Conservation (phyloP, 2,113 vertebrate genomes). For the Chaetodon trifascialis region DNA sequence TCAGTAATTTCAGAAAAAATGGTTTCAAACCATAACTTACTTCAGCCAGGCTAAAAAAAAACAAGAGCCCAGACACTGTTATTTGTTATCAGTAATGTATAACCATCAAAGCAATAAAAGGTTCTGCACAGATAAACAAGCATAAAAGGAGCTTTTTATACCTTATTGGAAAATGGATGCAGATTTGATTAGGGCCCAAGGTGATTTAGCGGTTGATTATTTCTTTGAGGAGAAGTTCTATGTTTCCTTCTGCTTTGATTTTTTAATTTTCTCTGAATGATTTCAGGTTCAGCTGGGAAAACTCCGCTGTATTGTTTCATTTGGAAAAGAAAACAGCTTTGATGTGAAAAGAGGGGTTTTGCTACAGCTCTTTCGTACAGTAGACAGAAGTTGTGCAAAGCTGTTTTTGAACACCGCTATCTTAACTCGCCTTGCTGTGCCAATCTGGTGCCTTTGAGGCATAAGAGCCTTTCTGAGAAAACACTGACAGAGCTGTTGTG, state of each 20-base stretch:
- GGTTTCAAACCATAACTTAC: slow-evolving; percentile 26
- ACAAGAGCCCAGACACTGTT: neutral
- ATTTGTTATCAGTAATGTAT: slow-evolving; percentile 39
- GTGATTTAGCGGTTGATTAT: slow-evolving; percentile 53
- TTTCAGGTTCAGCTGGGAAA: slow-evolving; percentile 48
- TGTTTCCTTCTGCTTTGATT: slow-evolving; percentile 46
- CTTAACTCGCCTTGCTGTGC: slow-evolving; percentile 39
- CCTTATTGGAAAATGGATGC: slow-evolving; percentile 44
- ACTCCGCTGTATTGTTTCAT: slow-evolving; percentile 27
- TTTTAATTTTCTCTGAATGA: slow-evolving; percentile 41
- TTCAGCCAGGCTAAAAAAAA: neutral
- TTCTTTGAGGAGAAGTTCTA: slow-evolving; percentile 49
- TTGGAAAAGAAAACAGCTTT: slow-evolving; percentile 59
- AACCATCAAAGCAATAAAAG: slow-evolving; percentile 33
- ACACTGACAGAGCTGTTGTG: neutral
- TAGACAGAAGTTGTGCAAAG: slow-evolving; percentile 59
- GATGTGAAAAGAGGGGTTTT: slow-evolving; percentile 46
- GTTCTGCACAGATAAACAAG: slow-evolving; percentile 51
- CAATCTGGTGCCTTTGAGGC: slow-evolving; percentile 45
- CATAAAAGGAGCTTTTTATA: slow-evolving; percentile 37
- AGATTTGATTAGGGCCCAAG: slow-evolving; percentile 54
- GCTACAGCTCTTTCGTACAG: slow-evolving; percentile 50
- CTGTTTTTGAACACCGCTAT: slow-evolving; percentile 46
- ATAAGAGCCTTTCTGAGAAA: slow-evolving; percentile 27
- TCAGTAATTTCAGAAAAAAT: slow-evolving; percentile 53